These are phyloP conservation scores for Orchestia grillus DNA, from an alignment of 1,140 invertebrate genomes.

Conservation along the genomic window DNA sequence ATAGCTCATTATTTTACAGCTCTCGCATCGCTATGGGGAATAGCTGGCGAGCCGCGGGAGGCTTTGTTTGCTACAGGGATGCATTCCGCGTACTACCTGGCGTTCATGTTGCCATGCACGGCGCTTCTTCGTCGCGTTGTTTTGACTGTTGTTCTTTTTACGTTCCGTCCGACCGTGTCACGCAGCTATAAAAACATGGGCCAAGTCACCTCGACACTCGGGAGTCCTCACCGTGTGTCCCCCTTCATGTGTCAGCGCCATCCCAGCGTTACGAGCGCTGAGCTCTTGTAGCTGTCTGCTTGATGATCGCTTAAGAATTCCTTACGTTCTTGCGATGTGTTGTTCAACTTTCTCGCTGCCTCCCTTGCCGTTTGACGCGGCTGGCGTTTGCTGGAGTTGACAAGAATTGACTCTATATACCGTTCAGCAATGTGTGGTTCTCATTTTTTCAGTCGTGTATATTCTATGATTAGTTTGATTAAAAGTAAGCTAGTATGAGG, in stretches of 20 bases:
- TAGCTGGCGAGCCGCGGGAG: neutral
- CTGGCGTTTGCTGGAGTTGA: neutral
- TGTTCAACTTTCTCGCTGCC: neutral
- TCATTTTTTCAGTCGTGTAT: too few relatives aligned
- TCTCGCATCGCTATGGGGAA: neutral
- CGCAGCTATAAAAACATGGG: neutral
- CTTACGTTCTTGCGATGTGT: neutral
- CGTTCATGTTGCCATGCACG: too few relatives aligned
- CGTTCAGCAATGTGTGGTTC: neutral
- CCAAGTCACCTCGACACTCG: neutral
- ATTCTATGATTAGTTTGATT: too few relatives aligned
- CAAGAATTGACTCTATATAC: neutral
- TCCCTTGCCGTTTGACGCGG: neutral
- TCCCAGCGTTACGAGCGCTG: neutral
- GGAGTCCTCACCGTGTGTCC: neutral
- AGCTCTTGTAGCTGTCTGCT: neutral
- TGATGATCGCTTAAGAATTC: conserved; percentile 1
- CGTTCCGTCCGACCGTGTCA: neutral
- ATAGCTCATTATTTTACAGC: neutral
- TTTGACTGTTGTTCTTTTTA: neutral
- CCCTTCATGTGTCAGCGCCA: neutral
- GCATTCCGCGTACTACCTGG: too few relatives aligned
- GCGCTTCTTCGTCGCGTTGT: neutral
- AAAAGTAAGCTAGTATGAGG: too few relatives aligned
- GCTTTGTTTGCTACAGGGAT: neutral